Conservation (phyloP, 2,113 vertebrate species). For the Elgaria multicarinata region DNA sequence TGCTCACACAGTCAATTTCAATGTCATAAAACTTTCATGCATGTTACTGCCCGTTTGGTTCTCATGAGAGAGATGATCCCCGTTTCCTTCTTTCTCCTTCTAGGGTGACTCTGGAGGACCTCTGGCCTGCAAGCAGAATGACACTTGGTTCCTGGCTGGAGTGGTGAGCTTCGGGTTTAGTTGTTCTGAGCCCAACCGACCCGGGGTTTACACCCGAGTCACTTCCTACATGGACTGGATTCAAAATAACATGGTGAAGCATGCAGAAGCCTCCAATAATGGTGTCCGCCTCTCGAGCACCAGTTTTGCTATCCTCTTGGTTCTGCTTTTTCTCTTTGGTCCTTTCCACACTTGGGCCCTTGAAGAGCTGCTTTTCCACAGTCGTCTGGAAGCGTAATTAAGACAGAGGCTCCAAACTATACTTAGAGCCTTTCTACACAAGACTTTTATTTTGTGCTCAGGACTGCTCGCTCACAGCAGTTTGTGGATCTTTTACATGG, state of each 20-base stretch:
- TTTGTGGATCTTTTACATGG: no score
- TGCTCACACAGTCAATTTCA: background rate
- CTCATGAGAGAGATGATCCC: background rate
- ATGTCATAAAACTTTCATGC: background rate
- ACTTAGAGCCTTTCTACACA: background rate
- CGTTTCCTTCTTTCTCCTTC: background rate
- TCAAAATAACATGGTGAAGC: constrained; percentile 15
- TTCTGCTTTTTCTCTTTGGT: background rate
- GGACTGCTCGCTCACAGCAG: no score
- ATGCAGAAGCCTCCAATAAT: background rate
- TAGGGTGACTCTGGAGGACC: constrained; percentile 61
- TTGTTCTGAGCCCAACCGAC: constrained; percentile 25
- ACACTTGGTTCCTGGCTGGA: constrained; percentile 44
- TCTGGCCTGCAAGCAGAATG: constrained; percentile 40
- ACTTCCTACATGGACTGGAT: constrained; percentile 86
- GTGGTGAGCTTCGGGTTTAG: constrained; percentile 42
- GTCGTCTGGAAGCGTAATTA: background rate
- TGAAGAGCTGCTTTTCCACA: background rate
- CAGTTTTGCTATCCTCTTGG: background rate
- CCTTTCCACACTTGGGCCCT: background rate
- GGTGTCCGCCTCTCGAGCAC: background rate
- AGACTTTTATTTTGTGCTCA: background rate
- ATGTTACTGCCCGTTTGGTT: background rate
- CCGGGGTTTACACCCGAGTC: constrained; percentile 48
- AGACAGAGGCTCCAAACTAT: background rate